Percentiles rank a stretch among this genome's conserved stretches.
Evolutionary conservation across 2,888 invertebrate genomes (phyloP).

Genomic region (Dicranocentrus wangi): DNA sequence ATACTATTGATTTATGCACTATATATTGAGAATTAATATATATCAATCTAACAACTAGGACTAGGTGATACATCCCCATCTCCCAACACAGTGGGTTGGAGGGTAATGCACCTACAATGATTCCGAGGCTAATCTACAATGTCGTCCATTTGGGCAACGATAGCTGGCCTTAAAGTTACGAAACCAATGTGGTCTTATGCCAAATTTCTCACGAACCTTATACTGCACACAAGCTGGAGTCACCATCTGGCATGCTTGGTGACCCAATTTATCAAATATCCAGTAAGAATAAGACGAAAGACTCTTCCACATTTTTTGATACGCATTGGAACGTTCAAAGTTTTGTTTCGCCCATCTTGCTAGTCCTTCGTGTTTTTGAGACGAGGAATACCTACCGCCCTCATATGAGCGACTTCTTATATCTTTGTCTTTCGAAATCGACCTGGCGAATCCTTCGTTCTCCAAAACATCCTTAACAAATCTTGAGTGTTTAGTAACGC

Average conservation of each 20-base stretch:
- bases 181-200: neutral
- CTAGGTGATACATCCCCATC: neutral
- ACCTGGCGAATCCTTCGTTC: conserved; percentile 44
- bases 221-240: conserved; percentile 61
- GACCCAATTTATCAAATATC: conserved; percentile 58
- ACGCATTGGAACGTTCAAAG: conserved; percentile 13
- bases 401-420: neutral
- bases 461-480: conserved; percentile 60
- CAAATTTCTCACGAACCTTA: conserved; percentile 33
- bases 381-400: conserved; percentile 3
- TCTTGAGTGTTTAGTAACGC: conserved; percentile 62
- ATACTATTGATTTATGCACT: neutral
- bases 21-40: neutral
- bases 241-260: conserved; percentile 45
- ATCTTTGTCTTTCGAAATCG: conserved; percentile 36
- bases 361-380: neutral
- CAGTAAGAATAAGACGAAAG: conserved; percentile 53
- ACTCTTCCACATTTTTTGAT: conserved; percentile 22
- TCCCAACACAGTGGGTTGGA: neutral
- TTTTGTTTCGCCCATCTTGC: neutral
- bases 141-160: conserved; percentile 37
- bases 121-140: conserved; percentile 33
- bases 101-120: neutral
- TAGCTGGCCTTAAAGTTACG: conserved; percentile 9
- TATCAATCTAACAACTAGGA: neutral